Conservation (phyloP, 2,888 invertebrate genomes). For the Melanostoma mellinum region DNA sequence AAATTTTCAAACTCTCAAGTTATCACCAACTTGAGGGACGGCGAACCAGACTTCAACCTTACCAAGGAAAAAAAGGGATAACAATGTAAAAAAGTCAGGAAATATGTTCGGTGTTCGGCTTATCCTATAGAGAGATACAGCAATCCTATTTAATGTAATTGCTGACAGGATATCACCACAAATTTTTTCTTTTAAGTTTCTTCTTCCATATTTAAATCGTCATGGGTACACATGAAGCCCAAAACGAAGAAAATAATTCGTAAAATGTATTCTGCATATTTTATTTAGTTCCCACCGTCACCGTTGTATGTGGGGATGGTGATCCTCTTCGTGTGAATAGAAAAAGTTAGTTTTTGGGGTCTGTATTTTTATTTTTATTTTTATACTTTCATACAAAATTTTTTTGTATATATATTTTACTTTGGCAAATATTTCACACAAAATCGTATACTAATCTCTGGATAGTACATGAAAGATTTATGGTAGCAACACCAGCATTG, state of each 20-base stretch:
- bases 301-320: slow-evolving; percentile 15
- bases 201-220: slow-evolving; percentile 26
- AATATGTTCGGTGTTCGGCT: neutral
- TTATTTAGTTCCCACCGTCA: slow-evolving; percentile 54
- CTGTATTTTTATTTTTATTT: slow-evolving; percentile 10
- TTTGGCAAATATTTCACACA: slow-evolving; percentile 55
- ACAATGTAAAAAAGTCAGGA: too few relatives aligned
- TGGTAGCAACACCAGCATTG: slow-evolving; percentile 53
- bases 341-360: slow-evolving; percentile 63
- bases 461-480: slow-evolving; percentile 69
- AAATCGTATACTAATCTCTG: slow-evolving; percentile 67
- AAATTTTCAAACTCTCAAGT: too few relatives aligned
- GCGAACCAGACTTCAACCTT: too few relatives aligned
- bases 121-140: slow-evolving; percentile 40
- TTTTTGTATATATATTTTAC: slow-evolving; percentile 20
- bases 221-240: slow-evolving; percentile 6
- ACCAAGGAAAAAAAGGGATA: too few relatives aligned
- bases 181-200: slow-evolving; percentile 27
- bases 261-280: slow-evolving; percentile 68
- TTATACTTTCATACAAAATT: neutral
- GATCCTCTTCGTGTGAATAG: slow-evolving; percentile 43
- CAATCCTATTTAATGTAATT: slow-evolving; percentile 56
- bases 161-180: slow-evolving; percentile 60
- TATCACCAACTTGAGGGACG: too few relatives aligned
- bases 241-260: slow-evolving; percentile 22